These are phyloP conservation scores for Drosophila falleni DNA, from an alignment of 2,888 invertebrate species.

Conservation along the genomic window DNA sequence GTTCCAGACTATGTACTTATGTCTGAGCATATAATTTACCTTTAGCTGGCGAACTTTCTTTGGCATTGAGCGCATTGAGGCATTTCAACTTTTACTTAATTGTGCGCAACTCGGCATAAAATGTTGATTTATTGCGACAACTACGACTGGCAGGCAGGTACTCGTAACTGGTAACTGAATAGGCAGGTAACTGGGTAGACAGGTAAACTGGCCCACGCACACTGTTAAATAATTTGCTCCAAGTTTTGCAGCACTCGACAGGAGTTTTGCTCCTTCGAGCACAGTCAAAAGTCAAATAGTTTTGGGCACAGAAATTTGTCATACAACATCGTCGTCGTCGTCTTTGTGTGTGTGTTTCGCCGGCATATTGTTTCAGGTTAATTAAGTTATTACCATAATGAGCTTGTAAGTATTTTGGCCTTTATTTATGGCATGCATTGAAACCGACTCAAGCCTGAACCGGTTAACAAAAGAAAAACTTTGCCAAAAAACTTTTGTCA, in stretches of 20 bases:
- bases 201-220: slow-evolving; percentile 31
- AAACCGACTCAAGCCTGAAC: slow-evolving; percentile 23
- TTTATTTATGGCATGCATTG: slow-evolving; percentile 75
- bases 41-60: slow-evolving; percentile 26
- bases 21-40: slow-evolving; percentile 28
- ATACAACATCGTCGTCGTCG: slow-evolving; percentile 58
- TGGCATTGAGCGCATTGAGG: slow-evolving; percentile 44
- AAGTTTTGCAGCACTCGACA: slow-evolving; percentile 24
- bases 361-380: slow-evolving; percentile 80
- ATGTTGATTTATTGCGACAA: slow-evolving; percentile 83
- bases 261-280: slow-evolving; percentile 19
- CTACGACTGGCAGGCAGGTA: slow-evolving; percentile 45
- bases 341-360: slow-evolving; percentile 34
- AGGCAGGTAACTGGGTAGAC: not conserved
- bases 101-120: slow-evolving; percentile 83
- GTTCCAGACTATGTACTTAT: slow-evolving; percentile 23
- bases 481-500: slow-evolving; percentile 49
- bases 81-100: slow-evolving; percentile 80
- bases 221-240: slow-evolving; percentile 48
- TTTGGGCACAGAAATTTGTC: slow-evolving; percentile 82
- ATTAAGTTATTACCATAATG: slow-evolving; percentile 82
- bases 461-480: slow-evolving; percentile 50
- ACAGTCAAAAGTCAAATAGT: slow-evolving; percentile 84
- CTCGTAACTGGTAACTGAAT: not conserved
- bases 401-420: slow-evolving; percentile 74